A percentile compares a stretch with the other conserved stretches of the same genome.
These are phyloP conservation scores for Gymnoscopelus microlampas DNA, from an alignment of 2,797 vertebrate species.

Conservation along the genomic window DNA sequence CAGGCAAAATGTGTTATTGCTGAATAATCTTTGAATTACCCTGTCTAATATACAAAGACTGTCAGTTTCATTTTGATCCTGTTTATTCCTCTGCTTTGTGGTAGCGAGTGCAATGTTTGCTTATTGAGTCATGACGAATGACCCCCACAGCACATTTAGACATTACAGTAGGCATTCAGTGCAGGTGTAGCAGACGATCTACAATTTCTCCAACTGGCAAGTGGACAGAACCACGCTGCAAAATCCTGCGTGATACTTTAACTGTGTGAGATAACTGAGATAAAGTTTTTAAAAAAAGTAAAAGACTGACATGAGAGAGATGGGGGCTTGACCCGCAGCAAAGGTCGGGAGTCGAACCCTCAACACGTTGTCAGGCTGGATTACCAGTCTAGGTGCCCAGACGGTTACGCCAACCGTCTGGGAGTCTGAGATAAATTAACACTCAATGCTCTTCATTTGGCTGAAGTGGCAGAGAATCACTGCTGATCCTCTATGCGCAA, in stretches of 20 bases:
- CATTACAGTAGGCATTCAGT: slow-evolving; percentile 4
- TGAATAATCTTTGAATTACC: slow-evolving; percentile 47
- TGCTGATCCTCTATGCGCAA: slow-evolving; percentile 40
- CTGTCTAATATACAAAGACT: slow-evolving; percentile 12
- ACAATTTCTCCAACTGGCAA: slow-evolving; percentile 36
- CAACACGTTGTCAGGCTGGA: no score
- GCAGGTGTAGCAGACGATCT: slow-evolving; percentile 22
- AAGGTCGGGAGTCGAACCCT: no score
- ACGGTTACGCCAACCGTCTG: no score
- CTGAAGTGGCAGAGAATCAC: slow-evolving; percentile 39
- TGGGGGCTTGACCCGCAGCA: no score
- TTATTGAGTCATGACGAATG: slow-evolving; percentile 7
- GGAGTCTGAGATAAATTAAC: background rate
- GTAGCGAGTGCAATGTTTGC: slow-evolving; percentile 1
- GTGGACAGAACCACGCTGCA: slow-evolving; percentile 37
- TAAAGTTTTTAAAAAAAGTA: no score
- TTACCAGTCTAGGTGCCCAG: no score
- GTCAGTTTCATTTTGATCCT: background rate
- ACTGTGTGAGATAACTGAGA: no score
- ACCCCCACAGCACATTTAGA: slow-evolving; percentile 7
- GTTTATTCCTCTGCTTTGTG: slow-evolving; percentile 4
- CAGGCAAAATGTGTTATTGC: slow-evolving; percentile 28
- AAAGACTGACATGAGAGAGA: no score
- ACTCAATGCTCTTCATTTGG: background rate
- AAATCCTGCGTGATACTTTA: no score